Conservation (phyloP, 2,888 invertebrate genomes). For the Agrotis segetum region DNA sequence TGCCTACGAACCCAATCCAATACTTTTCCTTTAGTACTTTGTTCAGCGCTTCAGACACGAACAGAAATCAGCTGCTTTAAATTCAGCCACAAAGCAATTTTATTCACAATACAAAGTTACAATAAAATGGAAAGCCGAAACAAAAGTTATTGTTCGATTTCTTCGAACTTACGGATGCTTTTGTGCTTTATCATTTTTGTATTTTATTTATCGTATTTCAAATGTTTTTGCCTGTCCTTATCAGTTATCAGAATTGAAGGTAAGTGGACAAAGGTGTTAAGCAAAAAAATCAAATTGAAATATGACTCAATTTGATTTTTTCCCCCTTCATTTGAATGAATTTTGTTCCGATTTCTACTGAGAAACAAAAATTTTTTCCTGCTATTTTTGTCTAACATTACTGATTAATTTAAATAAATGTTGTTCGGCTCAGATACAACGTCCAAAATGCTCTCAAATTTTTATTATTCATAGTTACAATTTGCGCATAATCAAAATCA, state of each 20-base stretch:
- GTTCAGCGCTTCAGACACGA: slow-evolving; percentile 24
- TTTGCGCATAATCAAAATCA: too few species aligned
- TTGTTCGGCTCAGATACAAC: too few species aligned
- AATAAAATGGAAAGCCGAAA: slow-evolving; percentile 4
- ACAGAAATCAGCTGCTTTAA: slow-evolving; percentile 26
- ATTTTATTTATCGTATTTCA: not conserved
- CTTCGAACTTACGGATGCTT: not conserved
- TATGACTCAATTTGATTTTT: too few species aligned
- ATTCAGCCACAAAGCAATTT: slow-evolving; percentile 31
- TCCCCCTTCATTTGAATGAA: not conserved
- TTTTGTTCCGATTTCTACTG: not conserved
- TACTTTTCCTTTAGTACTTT: slow-evolving; percentile 6
- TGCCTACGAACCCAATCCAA: not conserved
- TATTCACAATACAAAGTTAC: slow-evolving; percentile 9
- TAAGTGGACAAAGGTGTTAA: too few species aligned
- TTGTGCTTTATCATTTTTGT: not conserved
- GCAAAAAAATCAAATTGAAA: too few species aligned
- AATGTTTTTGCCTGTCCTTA: not conserved
- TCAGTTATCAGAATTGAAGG: not conserved
- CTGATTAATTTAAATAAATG: too few species aligned
- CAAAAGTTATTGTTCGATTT: slow-evolving; percentile 26
- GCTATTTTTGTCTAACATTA: not conserved
- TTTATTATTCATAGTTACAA: too few species aligned
- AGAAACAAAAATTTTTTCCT: not conserved
- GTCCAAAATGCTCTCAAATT: too few species aligned